Evolutionary conservation across 2,888 invertebrate genomes (phyloP).

Genomic region (Cyaniris semiargus): DNA sequence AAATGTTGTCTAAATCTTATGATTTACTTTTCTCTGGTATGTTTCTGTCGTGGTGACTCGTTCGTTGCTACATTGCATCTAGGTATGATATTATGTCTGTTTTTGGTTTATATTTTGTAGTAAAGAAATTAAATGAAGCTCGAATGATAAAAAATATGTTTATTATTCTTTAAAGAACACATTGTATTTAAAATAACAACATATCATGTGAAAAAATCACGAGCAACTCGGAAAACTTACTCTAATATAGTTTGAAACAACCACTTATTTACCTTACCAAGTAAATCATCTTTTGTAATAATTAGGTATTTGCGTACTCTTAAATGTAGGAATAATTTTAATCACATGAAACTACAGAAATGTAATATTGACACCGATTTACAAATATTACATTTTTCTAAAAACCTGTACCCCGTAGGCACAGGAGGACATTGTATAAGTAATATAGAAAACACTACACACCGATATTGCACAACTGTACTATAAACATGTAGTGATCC

Average conservation of each 20-base stretch:
- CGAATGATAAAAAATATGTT: conserved; percentile 30
- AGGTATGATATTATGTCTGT: not conserved
- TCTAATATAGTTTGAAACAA: not conserved
- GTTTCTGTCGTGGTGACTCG: too few relatives aligned
- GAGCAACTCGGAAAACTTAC: conserved; percentile 13
- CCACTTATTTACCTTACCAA: not conserved
- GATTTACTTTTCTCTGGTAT: too few relatives aligned
- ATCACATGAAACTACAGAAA: conserved; percentile 4
- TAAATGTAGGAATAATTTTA: not conserved
- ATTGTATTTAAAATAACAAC: conserved; percentile 30
- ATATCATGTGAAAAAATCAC: conserved; percentile 30
- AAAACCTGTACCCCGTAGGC: not conserved
- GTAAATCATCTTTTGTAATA: not conserved
- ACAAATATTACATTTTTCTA: not conserved
- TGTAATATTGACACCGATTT: not conserved
- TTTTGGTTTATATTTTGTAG: not conserved
- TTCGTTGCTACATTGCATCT: too few relatives aligned
- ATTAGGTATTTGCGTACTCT: not conserved
- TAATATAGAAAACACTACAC: conserved; percentile 6
- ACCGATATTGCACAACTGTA: conserved; percentile 5
- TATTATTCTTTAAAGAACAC: conserved; percentile 18
- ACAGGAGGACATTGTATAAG: not conserved
- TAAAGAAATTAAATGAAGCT: not conserved
- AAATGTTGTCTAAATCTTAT: too few relatives aligned
- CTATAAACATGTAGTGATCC: not conserved